A percentile compares a stretch with the other conserved stretches of the same genome.
These are phyloP conservation scores for Tipula vernalis DNA, from an alignment of 2,888 invertebrate genomes.

Conservation along the genomic window DNA sequence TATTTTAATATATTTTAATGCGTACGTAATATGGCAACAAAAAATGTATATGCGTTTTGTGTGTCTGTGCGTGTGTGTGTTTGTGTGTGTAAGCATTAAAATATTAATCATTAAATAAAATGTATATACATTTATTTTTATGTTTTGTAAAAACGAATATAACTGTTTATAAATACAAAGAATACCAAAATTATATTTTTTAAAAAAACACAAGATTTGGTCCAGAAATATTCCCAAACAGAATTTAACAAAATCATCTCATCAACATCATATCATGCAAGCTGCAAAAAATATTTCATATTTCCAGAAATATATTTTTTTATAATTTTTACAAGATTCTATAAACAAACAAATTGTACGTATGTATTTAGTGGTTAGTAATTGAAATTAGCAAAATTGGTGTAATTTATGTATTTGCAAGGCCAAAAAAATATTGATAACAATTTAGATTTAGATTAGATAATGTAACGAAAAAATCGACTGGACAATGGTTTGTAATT, in stretches of 20 bases:
- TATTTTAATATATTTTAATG: neutral
- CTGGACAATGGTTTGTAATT: neutral
- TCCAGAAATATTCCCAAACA: neutral
- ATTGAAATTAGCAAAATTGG: neutral
- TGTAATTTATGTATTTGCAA: neutral
- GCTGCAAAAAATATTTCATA: neutral
- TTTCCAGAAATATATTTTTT: neutral
- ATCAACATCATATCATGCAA: neutral
- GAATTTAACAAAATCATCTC: neutral
- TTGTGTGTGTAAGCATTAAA: neutral
- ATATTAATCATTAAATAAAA: neutral
- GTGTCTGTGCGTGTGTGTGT: too few relatives aligned
- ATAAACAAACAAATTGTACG: neutral
- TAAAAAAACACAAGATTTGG: neutral
- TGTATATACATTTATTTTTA: conserved; percentile 5
- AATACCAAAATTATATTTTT: neutral
- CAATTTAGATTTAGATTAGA: neutral
- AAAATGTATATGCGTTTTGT: neutral
- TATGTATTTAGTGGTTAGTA: neutral
- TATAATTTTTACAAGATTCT: neutral
- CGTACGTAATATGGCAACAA: neutral
- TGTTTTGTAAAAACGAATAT: conserved; percentile 8
- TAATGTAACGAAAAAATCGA: neutral
- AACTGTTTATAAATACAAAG: neutral
- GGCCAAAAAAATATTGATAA: neutral